These are phyloP conservation scores for Sphaerophoria rueppellii DNA, from an alignment of 2,888 invertebrate species.

Conservation along the genomic window DNA sequence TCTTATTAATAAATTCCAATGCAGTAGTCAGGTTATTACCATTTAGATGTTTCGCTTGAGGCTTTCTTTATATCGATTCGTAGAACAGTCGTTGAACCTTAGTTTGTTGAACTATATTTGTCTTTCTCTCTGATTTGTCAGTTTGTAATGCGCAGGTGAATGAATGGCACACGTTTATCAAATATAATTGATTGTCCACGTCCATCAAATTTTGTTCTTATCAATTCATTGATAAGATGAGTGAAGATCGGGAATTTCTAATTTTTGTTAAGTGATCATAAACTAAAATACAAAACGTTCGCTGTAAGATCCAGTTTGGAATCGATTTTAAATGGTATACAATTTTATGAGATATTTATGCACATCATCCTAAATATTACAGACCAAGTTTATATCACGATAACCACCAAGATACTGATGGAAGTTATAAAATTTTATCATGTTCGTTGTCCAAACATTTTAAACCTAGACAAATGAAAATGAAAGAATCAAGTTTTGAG, in stretches of 20 bases:
- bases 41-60: constrained; percentile 13
- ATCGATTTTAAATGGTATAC: no score
- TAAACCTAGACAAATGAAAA: no score
- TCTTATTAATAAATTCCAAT: constrained; percentile 43
- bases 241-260: not conserved
- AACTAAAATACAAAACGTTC: no score
- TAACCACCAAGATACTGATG: not conserved
- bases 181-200: not conserved
- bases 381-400: not conserved
- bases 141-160: not conserved
- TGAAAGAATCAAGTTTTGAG: no score
- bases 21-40: constrained; percentile 54
- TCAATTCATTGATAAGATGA: not conserved
- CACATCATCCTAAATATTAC: not conserved
- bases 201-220: no score
- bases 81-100: constrained; percentile 37
- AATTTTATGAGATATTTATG: not conserved
- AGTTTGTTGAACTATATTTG: constrained; percentile 50
- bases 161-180: constrained; percentile 8
- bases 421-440: not conserved
- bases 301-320: no score
- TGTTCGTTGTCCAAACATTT: no score
- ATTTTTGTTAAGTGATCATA: not conserved
- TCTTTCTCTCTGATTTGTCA: not conserved
- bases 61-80: constrained; percentile 25